Conservation (phyloP, 1,140 invertebrate genomes). For the Bathynomus jamesi region DNA sequence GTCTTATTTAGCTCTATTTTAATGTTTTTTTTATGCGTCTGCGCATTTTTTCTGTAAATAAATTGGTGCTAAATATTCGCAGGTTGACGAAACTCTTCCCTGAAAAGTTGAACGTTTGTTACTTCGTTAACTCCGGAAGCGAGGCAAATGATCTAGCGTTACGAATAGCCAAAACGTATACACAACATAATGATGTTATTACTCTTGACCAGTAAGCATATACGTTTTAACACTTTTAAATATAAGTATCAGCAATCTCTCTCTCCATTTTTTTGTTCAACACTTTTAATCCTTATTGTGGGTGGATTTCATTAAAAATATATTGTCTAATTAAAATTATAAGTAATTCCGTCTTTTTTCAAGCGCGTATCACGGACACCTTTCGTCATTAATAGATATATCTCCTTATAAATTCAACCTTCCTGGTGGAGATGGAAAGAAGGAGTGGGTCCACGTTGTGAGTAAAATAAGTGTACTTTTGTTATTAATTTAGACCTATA, state of each 20-base stretch:
- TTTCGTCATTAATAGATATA: slow-evolving; percentile 88
- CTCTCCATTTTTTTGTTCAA: too few species aligned
- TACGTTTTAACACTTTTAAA: slow-evolving; percentile 6
- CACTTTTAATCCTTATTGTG: too few species aligned
- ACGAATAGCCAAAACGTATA: slow-evolving; percentile 78
- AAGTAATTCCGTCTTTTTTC: background rate
- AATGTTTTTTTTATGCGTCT: too few species aligned
- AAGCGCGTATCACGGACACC: slow-evolving; percentile 97
- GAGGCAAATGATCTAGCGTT: slow-evolving; percentile 97
- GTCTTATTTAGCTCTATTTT: too few species aligned
- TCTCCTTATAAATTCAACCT: slow-evolving; percentile 96
- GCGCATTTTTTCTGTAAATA: too few species aligned
- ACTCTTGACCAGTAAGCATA: slow-evolving; percentile 89
- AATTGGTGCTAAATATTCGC: background rate
- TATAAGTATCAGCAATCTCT: too few species aligned
- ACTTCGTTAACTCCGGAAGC: slow-evolving; percentile 97
- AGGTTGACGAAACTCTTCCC: slow-evolving; percentile 40
- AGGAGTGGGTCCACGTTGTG: slow-evolving; percentile 90
- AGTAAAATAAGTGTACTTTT: too few species aligned
- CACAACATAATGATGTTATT: slow-evolving; percentile 79
- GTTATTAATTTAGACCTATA: too few species aligned
- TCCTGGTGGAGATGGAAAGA: slow-evolving; percentile 60
- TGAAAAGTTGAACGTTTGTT: slow-evolving; percentile 67
- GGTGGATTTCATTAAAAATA: too few species aligned
- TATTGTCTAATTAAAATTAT: background rate